These are phyloP conservation scores for Typhlichthys subterraneus DNA, from an alignment of 2,797 vertebrate genomes.

Conservation along the genomic window DNA sequence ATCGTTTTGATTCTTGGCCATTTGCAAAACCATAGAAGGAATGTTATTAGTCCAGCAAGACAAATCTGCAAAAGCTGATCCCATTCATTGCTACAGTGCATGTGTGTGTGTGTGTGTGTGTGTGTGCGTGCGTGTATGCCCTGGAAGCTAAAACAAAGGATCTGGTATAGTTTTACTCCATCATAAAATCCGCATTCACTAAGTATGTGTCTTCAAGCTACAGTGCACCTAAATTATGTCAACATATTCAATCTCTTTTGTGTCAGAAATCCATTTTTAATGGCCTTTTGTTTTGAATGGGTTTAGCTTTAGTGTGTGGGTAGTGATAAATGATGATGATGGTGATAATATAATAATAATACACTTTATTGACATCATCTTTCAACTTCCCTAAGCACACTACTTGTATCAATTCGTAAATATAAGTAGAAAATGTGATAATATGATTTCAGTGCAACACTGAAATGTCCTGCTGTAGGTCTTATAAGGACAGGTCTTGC, in stretches of 20 bases:
- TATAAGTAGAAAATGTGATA: no score
- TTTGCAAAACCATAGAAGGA: slow-evolving; percentile 36
- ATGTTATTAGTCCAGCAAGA: slow-evolving; percentile 50
- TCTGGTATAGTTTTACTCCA: slow-evolving; percentile 75
- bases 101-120: slow-evolving; percentile 2
- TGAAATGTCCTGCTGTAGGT: slow-evolving; percentile 12
- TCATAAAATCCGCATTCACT: slow-evolving; percentile 78
- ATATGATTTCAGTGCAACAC: slow-evolving; percentile 6
- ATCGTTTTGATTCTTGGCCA: slow-evolving; percentile 39
- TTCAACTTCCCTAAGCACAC: no score
- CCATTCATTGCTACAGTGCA: slow-evolving; percentile 45
- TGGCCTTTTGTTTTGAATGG: slow-evolving; percentile 42
- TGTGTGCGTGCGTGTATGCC: slow-evolving; percentile 8
- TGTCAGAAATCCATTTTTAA: slow-evolving; percentile 26
- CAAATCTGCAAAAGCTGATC: slow-evolving; percentile 49
- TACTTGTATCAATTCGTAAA: no score
- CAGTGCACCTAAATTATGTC: slow-evolving; percentile 68
- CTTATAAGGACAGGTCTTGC: no score
- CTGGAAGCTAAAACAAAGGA: slow-evolving; percentile 56
- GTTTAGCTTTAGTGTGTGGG: slow-evolving; percentile 31
- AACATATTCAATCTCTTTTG: no score
- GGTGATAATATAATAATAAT: no score
- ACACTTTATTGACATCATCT: no score
- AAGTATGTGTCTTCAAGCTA: slow-evolving; percentile 73
- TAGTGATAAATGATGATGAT: no score